Percentiles rank a stretch among this genome's conserved stretches.
Evolutionary conservation across 1,140 invertebrate species (phyloP).

Genomic region (Homalodisca vitripennis): DNA sequence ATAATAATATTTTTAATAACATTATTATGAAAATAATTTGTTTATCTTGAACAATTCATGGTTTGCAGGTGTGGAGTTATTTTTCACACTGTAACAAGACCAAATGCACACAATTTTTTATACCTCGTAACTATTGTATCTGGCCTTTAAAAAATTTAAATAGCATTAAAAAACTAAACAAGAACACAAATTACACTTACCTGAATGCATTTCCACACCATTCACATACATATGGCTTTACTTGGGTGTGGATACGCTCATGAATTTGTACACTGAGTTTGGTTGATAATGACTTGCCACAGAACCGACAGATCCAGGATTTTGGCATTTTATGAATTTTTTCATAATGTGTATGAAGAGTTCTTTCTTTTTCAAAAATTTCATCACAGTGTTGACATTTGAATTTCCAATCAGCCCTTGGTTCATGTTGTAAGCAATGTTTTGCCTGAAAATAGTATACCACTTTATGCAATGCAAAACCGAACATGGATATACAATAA

Average conservation of each 20-base stretch:
- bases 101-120: too few relatives aligned
- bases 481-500: too few relatives aligned
- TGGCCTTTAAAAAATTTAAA: too few relatives aligned
- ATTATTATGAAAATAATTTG: too few relatives aligned
- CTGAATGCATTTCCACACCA: constrained; percentile 46
- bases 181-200: constrained; percentile 16
- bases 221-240: constrained; percentile 41
- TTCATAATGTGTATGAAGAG: constrained; percentile 22
- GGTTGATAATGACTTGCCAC: constrained; percentile 36
- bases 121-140: too few relatives aligned
- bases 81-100: too few relatives aligned
- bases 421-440: constrained; percentile 18
- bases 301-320: constrained; percentile 30
- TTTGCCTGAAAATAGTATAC: not conserved
- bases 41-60: too few relatives aligned
- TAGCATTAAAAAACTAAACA: too few relatives aligned
- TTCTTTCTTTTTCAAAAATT: constrained; percentile 24
- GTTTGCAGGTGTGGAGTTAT: too few relatives aligned
- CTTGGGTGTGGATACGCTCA: constrained; percentile 40
- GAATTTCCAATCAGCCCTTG: constrained; percentile 8
- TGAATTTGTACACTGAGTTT: constrained; percentile 39
- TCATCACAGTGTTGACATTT: constrained; percentile 21
- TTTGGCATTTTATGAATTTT: constrained; percentile 26
- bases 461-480: too few relatives aligned
- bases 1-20: too few relatives aligned